These are phyloP conservation scores for Carettochelys insculpta DNA, from an alignment of 2,113 vertebrate species.

Conservation along the genomic window DNA sequence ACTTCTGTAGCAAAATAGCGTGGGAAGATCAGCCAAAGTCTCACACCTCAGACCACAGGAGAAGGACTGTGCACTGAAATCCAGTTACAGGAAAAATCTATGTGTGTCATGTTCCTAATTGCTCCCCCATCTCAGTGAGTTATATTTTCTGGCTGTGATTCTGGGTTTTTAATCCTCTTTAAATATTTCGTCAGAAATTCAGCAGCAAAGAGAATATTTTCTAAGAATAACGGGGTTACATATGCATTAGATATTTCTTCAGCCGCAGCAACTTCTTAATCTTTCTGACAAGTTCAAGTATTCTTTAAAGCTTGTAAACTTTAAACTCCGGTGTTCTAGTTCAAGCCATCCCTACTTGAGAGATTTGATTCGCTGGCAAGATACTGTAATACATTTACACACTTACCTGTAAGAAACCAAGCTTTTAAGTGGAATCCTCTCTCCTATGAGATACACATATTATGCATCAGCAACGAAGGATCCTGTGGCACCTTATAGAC, in stretches of 20 bases:
- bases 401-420: not conserved
- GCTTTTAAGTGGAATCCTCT: not conserved
- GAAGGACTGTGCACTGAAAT: not conserved
- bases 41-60: not conserved
- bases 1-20: not conserved
- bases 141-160: not conserved
- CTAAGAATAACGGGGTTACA: not conserved
- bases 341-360: not conserved
- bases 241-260: not conserved
- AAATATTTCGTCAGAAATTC: not conserved
- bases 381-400: not conserved
- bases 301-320: not conserved
- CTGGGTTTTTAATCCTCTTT: not conserved
- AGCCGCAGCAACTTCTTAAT: not conserved
- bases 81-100: not conserved
- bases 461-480: too few species aligned
- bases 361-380: not conserved
- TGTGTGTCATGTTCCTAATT: not conserved
- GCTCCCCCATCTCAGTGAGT: not conserved
- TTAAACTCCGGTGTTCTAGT: not conserved
- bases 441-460: not conserved
- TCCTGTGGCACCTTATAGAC: too few species aligned
- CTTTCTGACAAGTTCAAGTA: not conserved
- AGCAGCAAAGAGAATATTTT: not conserved
- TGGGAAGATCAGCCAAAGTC: not conserved